Evolutionary conservation across 2,797 vertebrate species (phyloP).

Genomic region (Ispidina picta): DNA sequence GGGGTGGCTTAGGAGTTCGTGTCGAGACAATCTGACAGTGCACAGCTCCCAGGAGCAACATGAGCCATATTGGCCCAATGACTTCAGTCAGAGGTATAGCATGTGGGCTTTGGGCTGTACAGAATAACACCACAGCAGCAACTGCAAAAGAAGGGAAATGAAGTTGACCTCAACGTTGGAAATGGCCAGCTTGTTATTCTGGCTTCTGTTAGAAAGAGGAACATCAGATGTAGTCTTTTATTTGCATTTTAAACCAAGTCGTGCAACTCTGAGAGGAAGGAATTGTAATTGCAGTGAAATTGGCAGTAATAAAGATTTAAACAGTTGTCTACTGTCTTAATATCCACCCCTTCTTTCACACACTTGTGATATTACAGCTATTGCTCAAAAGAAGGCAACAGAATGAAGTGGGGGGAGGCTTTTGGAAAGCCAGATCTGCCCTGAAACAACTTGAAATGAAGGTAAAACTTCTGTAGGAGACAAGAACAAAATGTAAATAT

Average conservation of each 20-base stretch:
- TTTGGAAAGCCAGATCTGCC: background rate
- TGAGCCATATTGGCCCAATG: conserved; percentile 92
- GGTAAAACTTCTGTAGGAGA: background rate
- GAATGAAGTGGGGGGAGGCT: fast-evolving
- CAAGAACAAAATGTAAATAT: background rate
- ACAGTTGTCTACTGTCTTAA: background rate
- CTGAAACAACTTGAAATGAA: background rate
- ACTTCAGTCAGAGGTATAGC: conserved; percentile 95
- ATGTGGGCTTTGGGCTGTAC: conserved; percentile 84
- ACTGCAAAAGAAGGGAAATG: conserved; percentile 78
- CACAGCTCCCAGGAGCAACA: conserved; percentile 96
- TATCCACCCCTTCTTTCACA: background rate
- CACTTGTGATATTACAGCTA: background rate
- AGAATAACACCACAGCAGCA: conserved; percentile 88
- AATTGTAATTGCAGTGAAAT: background rate
- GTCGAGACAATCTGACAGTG: conserved; percentile 99
- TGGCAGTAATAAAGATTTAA: background rate
- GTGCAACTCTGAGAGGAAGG: background rate
- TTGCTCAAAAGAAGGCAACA: background rate
- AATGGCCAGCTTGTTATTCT: background rate
- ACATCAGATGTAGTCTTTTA: background rate
- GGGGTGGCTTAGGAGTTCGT: conserved; percentile 89
- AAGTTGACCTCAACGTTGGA: conserved; percentile 17
- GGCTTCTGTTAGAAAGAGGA: background rate
- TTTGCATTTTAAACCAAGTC: background rate